phyloP scores from a whole-genome alignment of 1,140 invertebrate species.

The Psix sp. region DNA sequence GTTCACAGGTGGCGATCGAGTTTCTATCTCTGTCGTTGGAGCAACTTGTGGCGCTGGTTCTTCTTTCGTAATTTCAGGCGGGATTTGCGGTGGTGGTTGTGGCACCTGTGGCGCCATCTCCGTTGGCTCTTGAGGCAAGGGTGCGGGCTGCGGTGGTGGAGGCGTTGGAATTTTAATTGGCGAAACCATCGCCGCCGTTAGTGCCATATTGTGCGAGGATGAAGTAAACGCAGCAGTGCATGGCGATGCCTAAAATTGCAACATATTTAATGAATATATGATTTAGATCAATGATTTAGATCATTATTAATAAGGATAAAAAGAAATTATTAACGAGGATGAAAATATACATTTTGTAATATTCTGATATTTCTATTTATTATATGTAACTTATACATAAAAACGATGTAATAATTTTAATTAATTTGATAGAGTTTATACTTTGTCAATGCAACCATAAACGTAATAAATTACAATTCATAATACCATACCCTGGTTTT shows the following conservation, averaged over 20 bases:
- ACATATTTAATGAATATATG: too few species aligned
- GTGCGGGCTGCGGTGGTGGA: slow-evolving; percentile 60
- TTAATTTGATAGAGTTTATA: too few species aligned
- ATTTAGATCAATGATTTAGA: too few species aligned
- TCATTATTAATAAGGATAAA: too few species aligned
- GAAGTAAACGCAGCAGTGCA: slow-evolving; percentile 87
- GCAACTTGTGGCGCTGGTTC: neutral
- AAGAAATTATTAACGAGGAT: too few species aligned
- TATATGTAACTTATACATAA: too few species aligned
- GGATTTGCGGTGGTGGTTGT: slow-evolving; percentile 3
- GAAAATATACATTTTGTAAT: too few species aligned
- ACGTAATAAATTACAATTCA: too few species aligned
- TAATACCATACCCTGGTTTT: too few species aligned
- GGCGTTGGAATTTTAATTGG: slow-evolving; percentile 73
- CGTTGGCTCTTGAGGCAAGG: slow-evolving; percentile 56
- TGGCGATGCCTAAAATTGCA: slow-evolving; percentile 74
- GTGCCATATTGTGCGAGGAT: slow-evolving; percentile 85
- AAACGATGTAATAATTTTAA: too few species aligned
- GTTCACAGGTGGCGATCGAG: slow-evolving; percentile 11
- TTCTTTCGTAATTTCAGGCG: slow-evolving; percentile 11
- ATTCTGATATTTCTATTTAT: too few species aligned
- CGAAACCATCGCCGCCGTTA: slow-evolving; percentile 85
- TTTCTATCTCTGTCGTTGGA: slow-evolving; percentile 5
- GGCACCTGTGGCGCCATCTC: neutral
- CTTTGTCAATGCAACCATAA: too few species aligned